Evolutionary conservation across 2,797 vertebrate species (phyloP), one percentile per base, ranked within the genome.

Genomic region (Galaxias olidus): DNA sequence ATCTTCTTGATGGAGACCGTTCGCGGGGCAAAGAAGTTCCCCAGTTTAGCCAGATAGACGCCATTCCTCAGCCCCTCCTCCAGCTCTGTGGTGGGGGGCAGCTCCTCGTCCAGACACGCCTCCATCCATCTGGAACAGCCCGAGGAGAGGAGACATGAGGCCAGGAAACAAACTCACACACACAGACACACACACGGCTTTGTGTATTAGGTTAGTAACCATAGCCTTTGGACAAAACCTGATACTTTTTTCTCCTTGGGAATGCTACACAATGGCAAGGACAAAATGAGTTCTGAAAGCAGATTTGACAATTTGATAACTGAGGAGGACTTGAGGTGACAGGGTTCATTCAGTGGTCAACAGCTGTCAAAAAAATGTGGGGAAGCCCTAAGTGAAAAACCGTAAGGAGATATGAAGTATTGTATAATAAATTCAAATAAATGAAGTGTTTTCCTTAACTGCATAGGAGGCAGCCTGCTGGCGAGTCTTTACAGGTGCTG

Each of bases 1-100:
- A 99, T 99, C 84, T 98, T 98, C 89, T 99, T 99, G 61, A 96
- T 83, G 56, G 95, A 98, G 71, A 99, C 98, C 3, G 96, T 95
- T 68, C 84, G 92, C 1, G 98, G 97, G 30, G 96, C 96, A 44
- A 98, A 99, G 86, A 99, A 99, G 86, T 99, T 95, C 50, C 97
- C 98, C 12, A 99, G 92, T 74, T 99, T 99, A 82, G 97, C 98
- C 61, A 99, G 86, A 69, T 98, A 98, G 52, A 99, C 98, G 1
- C 98, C 98, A 1, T 99, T 99, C 63, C 98, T 90, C 48, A 99
- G 79, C 0, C 98, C 97, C 76, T 99, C 98, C 80, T 99, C 98
- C 70, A 99, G 90, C 74, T 99, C 97, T 0, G 98, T 99, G 49
- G 98, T 99, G 43, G 95, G 94, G 0, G 97, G 97, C 53, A 99